Conservation (phyloP, 2,113 vertebrate genomes). For the Pedionomus torquatus region DNA sequence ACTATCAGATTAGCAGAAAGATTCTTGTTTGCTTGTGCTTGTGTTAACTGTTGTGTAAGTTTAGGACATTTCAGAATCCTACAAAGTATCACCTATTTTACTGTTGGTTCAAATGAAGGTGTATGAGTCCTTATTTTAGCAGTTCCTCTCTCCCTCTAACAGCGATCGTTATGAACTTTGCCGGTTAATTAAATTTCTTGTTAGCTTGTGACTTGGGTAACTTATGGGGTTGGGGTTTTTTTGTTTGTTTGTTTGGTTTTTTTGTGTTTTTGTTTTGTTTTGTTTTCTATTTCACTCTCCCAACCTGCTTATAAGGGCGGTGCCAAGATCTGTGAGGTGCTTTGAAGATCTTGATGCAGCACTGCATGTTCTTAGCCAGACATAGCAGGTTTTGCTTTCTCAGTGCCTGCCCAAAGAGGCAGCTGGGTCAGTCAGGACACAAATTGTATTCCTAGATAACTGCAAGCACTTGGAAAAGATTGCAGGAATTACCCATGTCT, state of each 20-base stretch:
- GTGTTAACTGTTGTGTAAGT: not conserved
- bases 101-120: not conserved
- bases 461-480: not conserved
- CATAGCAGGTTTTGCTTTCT: not conserved
- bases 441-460: not conserved
- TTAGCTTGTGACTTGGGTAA: not conserved
- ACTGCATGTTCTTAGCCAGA: not conserved
- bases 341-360: not conserved
- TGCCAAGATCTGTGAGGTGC: not conserved
- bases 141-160: not conserved
- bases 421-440: not conserved
- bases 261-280: no score
- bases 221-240: not conserved
- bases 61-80: not conserved
- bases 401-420: not conserved
- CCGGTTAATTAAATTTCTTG: not conserved
- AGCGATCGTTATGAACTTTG: not conserved
- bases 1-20: not conserved
- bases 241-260: no score
- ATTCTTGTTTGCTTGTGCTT: not conserved
- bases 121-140: not conserved
- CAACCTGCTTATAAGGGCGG: not conserved
- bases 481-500: not conserved
- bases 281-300: not conserved
- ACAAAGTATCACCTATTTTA: not conserved